These are phyloP conservation scores for Blastobasis lacticolella DNA, from an alignment of 2,888 invertebrate genomes.

Conservation along the genomic window DNA sequence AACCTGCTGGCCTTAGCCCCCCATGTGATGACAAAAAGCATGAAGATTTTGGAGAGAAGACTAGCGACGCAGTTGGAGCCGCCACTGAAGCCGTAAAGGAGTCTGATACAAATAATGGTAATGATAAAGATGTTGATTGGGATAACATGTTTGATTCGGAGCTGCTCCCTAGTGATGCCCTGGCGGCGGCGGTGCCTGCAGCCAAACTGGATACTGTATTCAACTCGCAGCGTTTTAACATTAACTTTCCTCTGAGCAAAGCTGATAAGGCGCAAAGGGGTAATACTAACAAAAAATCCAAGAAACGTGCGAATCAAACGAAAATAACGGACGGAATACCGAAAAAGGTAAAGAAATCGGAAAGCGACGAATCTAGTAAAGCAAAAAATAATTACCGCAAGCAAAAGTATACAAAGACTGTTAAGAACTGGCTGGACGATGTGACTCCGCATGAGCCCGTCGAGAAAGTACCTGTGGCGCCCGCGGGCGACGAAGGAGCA, in stretches of 20 bases:
- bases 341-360: conserved; percentile 26
- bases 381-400: conserved; percentile 26
- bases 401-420: conserved; percentile 40
- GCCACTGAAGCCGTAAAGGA: too few species aligned
- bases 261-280: background rate
- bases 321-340: conserved; percentile 15
- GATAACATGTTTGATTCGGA: conserved; percentile 48
- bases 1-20: too few species aligned
- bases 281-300: background rate
- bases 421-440: conserved; percentile 48
- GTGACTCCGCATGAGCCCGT: conserved; percentile 21
- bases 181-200: background rate
- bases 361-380: conserved; percentile 5
- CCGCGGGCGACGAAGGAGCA: background rate
- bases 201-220: background rate
- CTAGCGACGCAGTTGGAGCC: too few species aligned
- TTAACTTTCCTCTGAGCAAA: background rate
- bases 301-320: conserved; percentile 18
- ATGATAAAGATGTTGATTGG: conserved; percentile 26
- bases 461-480: conserved; percentile 4
- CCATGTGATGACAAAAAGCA: too few species aligned
- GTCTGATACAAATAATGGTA: background rate
- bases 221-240: background rate
- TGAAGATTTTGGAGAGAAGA: too few species aligned
- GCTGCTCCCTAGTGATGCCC: conserved; percentile 21